These are phyloP conservation scores for Menidia beryllina DNA, from an alignment of 2,113 vertebrate genomes.

Conservation along the genomic window DNA sequence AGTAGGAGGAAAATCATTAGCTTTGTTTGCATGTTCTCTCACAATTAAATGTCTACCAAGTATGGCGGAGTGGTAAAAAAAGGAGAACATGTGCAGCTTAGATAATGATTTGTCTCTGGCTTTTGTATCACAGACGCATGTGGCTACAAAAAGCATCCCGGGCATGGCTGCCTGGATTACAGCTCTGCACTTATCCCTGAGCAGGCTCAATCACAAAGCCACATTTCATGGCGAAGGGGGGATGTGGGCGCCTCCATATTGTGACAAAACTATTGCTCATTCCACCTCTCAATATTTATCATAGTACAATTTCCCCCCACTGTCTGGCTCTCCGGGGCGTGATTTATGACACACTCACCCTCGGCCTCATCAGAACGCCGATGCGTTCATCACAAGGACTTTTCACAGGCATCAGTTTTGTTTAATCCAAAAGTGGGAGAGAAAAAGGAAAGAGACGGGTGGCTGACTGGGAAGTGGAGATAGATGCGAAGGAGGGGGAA, in stretches of 20 bases:
- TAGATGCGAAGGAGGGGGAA: slow-evolving; percentile 16
- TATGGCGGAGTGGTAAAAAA: slow-evolving; percentile 31
- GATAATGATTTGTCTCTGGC: slow-evolving; percentile 59
- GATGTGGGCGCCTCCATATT: slow-evolving; percentile 44
- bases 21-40: slow-evolving; percentile 76
- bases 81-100: slow-evolving; percentile 28
- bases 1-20: slow-evolving; percentile 73
- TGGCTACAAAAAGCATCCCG: slow-evolving; percentile 47
- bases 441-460: slow-evolving; percentile 6
- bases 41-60: slow-evolving; percentile 68
- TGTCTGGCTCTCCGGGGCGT: slow-evolving; percentile 50
- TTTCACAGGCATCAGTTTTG: slow-evolving; percentile 65
- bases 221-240: slow-evolving; percentile 66
- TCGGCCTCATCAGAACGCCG: slow-evolving; percentile 57
- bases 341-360: slow-evolving; percentile 68
- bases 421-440: slow-evolving; percentile 60
- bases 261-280: slow-evolving; percentile 78
- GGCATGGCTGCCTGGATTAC: slow-evolving; percentile 60
- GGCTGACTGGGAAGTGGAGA: slow-evolving; percentile 43
- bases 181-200: slow-evolving; percentile 40
- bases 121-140: slow-evolving; percentile 35
- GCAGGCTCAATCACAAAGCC: slow-evolving; percentile 64
- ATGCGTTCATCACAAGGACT: slow-evolving; percentile 70
- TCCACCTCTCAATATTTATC: slow-evolving; percentile 79
- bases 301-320: slow-evolving; percentile 64